Evolutionary conservation across 2,113 vertebrate species (phyloP).

Genomic region (Lampris megalopsis): DNA sequence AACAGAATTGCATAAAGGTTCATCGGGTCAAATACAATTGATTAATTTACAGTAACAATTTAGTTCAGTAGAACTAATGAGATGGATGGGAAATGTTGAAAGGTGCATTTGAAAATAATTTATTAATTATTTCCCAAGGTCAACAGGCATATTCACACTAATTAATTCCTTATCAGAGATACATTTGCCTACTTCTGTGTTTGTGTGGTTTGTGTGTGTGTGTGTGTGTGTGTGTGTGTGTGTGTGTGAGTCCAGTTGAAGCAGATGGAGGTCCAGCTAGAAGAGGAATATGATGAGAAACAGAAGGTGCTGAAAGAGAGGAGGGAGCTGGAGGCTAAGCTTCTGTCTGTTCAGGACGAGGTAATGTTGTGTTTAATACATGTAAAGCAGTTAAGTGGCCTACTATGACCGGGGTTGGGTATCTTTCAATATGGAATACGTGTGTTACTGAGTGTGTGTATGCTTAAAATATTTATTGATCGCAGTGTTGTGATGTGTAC

Average conservation of each 20-base stretch:
- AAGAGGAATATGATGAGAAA: conserved; percentile 96
- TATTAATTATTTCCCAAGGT: too few species aligned
- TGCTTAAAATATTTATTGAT: too few species aligned
- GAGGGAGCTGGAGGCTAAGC: conserved; percentile 91
- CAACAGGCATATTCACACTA: too few species aligned
- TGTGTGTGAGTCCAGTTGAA: conserved; percentile 84
- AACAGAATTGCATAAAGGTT: too few species aligned
- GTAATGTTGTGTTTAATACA: conserved; percentile 64
- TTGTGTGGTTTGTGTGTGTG: conserved; percentile 8
- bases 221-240: conserved; percentile 2
- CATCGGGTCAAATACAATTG: too few species aligned
- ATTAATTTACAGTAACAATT: too few species aligned
- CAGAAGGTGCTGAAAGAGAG: conserved; percentile 96
- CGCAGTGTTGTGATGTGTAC: too few species aligned
- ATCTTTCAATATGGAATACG: too few species aligned
- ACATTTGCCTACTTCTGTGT: background rate
- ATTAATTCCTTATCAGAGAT: background rate
- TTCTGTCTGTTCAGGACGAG: conserved; percentile 89
- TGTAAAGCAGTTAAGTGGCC: background rate
- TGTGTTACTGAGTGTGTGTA: too few species aligned
- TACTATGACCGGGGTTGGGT: background rate
- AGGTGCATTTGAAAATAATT: too few species aligned
- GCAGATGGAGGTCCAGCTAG: conserved; percentile 96
- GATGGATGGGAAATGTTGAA: too few species aligned
- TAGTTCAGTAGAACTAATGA: too few species aligned